phyloP scores from a whole-genome alignment of 2,797 vertebrate genomes.

The Tarsius wallacei region DNA sequence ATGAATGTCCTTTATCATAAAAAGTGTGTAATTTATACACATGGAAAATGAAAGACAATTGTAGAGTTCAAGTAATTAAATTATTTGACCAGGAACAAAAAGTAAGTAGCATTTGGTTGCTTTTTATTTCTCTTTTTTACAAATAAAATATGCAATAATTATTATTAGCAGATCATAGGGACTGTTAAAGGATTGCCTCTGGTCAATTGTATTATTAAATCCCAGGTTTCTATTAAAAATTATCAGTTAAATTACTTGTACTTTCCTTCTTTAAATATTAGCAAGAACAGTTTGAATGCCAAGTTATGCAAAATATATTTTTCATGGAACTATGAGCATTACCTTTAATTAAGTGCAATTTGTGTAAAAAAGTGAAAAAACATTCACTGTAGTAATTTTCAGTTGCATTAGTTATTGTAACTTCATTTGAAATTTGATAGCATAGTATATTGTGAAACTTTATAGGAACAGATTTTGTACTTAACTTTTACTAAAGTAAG shows the following conservation, averaged over 20 bases:
- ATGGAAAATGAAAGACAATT: conserved; percentile 2
- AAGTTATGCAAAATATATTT: conserved; percentile 30
- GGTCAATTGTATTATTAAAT: conserved; percentile 26
- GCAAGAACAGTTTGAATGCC: conserved; percentile 18
- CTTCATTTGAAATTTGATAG: not conserved
- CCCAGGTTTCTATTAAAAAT: conserved; percentile 9
- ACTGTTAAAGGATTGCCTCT: conserved; percentile 1
- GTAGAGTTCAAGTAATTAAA: not conserved
- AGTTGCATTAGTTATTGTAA: not conserved
- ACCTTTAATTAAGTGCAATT: conserved; percentile 14
- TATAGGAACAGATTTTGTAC: not conserved
- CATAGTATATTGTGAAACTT: not conserved
- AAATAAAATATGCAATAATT: conserved; percentile 50
- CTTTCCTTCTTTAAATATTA: not conserved
- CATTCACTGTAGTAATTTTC: not conserved
- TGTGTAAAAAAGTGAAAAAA: conserved; percentile 27
- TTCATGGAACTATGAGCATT: not conserved
- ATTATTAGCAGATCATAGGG: not conserved
- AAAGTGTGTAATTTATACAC: conserved; percentile 12
- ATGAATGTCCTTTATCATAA: conserved; percentile 33
- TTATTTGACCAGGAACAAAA: conserved; percentile 37
- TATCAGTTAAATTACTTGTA: not conserved
- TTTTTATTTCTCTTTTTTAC: conserved; percentile 31
- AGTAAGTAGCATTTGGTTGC: conserved; percentile 30
- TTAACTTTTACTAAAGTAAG: not conserved